These are phyloP conservation scores for Mormyrops boulengeri DNA, from an alignment of 2,797 vertebrate genomes.

Conservation along the genomic window DNA sequence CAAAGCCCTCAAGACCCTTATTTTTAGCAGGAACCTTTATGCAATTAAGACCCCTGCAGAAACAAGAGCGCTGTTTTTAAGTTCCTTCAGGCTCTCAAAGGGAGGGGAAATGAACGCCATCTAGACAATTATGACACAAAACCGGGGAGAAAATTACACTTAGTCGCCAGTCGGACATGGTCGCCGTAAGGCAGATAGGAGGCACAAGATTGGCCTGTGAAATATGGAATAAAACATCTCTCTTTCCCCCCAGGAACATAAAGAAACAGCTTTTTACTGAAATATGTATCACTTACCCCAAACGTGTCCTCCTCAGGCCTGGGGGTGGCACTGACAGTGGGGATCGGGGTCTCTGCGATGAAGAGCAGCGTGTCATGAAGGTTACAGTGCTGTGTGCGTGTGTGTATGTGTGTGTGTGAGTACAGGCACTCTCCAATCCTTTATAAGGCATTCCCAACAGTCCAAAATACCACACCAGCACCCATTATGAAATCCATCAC, in stretches of 20 bases:
- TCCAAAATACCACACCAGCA: neutral
- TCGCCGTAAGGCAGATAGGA: neutral
- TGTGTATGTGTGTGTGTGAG: neutral
- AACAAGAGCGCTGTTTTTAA: neutral
- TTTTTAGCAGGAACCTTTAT: slow-evolving; percentile 13
- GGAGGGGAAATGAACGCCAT: slow-evolving; percentile 17
- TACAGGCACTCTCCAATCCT: neutral
- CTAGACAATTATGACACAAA: slow-evolving; percentile 19
- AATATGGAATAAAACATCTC: slow-evolving; percentile 1
- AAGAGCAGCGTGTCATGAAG: neutral
- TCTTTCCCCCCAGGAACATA: neutral
- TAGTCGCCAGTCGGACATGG: neutral
- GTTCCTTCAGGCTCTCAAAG: neutral
- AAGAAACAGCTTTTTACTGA: neutral
- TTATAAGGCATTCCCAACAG: neutral
- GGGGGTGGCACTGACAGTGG: slow-evolving; percentile 72
- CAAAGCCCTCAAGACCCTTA: slow-evolving; percentile 10
- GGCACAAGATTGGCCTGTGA: neutral
- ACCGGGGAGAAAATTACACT: slow-evolving; percentile 14
- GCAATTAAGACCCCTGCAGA: slow-evolving; percentile 12
- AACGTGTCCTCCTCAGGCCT: slow-evolving; percentile 93
- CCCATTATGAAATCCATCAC: neutral
- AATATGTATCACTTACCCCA: slow-evolving; percentile 72
- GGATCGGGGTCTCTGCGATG: slow-evolving; percentile 53
- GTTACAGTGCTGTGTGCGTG: neutral